Percentiles rank a stretch among this genome's conserved stretches.
phyloP scores from a whole-genome alignment of 2,113 vertebrate species.

The Ageneiosus marmoratus region DNA sequence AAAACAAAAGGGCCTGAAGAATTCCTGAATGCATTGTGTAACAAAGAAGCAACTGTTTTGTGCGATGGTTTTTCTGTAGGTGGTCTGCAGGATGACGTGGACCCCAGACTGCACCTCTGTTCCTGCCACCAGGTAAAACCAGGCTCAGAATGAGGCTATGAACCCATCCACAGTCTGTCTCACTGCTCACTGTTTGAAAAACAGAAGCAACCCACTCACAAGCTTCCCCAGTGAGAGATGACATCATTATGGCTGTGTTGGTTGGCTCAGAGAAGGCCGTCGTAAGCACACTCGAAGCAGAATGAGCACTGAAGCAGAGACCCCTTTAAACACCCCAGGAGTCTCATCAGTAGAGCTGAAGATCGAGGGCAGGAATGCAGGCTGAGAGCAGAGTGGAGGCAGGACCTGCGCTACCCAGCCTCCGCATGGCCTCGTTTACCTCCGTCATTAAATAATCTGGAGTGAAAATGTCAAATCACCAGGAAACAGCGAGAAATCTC shows the following conservation, averaged over 20 bases:
- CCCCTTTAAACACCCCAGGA: constrained; percentile 1
- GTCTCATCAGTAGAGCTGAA: background rate
- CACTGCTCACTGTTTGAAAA: background rate
- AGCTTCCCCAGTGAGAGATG: background rate
- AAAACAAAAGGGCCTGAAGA: no score
- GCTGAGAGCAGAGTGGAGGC: background rate
- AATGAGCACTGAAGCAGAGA: constrained; percentile 16
- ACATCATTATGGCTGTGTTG: constrained; percentile 1
- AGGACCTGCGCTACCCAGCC: background rate
- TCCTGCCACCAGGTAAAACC: background rate
- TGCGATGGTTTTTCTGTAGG: background rate
- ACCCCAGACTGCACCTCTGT: background rate
- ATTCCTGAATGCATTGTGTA: no score
- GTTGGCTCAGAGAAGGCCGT: background rate
- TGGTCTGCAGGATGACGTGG: background rate
- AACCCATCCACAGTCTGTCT: background rate
- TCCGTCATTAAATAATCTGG: background rate
- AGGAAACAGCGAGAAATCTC: no score
- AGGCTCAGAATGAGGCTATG: background rate
- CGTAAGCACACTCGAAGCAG: background rate
- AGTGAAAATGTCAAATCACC: background rate
- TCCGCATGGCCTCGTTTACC: background rate
- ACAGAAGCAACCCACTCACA: constrained; percentile 4
- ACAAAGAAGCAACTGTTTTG: no score
- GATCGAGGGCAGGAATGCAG: background rate